phyloP scores from a whole-genome alignment of 2,113 vertebrate genomes.

The Myocastor coypus region DNA sequence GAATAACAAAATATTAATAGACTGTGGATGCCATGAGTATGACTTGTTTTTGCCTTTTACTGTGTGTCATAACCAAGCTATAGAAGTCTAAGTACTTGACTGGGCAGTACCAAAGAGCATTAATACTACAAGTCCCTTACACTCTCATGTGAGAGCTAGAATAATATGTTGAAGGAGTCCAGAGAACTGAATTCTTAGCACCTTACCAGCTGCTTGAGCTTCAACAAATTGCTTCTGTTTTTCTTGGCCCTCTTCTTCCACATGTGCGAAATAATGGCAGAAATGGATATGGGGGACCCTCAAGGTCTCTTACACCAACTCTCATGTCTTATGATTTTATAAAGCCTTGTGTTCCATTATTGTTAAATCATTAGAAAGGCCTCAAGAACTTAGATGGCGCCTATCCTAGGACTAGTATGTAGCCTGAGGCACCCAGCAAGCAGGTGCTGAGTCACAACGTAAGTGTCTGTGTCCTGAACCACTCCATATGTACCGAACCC shows the following conservation, averaged over 20 bases:
- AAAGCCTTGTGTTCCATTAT: not conserved
- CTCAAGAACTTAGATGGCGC: not conserved
- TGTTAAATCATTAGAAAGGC: not conserved
- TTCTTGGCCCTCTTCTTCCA: not conserved
- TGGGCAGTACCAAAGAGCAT: not conserved
- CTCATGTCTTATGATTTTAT: not conserved
- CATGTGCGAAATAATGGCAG: not conserved
- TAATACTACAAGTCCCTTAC: not conserved
- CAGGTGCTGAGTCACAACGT: not conserved
- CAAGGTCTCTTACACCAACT: not conserved
- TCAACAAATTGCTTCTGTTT: not conserved
- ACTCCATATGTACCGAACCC: not conserved
- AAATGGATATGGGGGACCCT: not conserved
- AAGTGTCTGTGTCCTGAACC: not conserved
- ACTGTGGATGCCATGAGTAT: not conserved
- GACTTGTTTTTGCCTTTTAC: not conserved
- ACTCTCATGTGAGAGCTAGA: not conserved
- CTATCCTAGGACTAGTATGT: not conserved
- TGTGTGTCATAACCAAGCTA: not conserved
- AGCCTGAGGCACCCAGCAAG: not conserved
- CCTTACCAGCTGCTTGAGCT: not conserved
- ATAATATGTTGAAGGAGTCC: not conserved
- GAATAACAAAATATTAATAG: slow-evolving; percentile 12
- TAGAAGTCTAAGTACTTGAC: not conserved
- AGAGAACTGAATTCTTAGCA: not conserved